Base-by-base conservation (phyloP, 2,113 vertebrate genomes). In the Pseudorasbora parva region DNA sequence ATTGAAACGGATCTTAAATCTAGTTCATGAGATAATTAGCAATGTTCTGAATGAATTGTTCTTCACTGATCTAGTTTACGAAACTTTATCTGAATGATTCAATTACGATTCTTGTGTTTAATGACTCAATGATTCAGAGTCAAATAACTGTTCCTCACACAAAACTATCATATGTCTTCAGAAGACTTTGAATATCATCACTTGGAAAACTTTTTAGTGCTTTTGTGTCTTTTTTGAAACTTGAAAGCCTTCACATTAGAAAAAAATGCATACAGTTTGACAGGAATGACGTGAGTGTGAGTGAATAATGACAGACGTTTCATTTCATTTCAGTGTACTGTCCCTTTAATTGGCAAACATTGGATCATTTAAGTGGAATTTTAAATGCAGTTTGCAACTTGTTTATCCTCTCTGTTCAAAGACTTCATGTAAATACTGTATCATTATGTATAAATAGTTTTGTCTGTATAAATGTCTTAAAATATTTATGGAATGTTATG, bases 381-480 rank as follows among this genome's bases (percentile, higher is more conserved):
- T 37, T 21, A 57, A 76, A 68, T 21, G 49, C 49, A 76, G 3
- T 37, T 33, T 11, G 9, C 23, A 25, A 60, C 11, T 72, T 15
- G 12, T 15, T 49, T 49, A 12, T 47, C 5, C 11, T 45, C 69
- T 4, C 11, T 49, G 37, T 54, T 33, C 47, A 75, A 45, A 45
- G 45, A 51, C 23, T 30, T 54, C 5, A 59, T 77, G 56, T 78
- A 60, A 60, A 78, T 78, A 62, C 14, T 17, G 56, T 78, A 41
- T 27, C 56, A 78, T 78, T 60, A 45, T 78, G 76, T 60, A 60
- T 19, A 78, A 23, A 45, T 77, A 4, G 54, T 78, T 78, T 45
- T 78, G 14, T 60, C 14, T 60, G 56, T 78, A 78, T 21, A 76
- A 56, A 56, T 33, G 49, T 72, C 10, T 5, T 69, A 33, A 77